Evolutionary conservation across 2,797 vertebrate species (phyloP), one percentile per base, ranked within the genome.

Genomic region (Sebastes itinus): DNA sequence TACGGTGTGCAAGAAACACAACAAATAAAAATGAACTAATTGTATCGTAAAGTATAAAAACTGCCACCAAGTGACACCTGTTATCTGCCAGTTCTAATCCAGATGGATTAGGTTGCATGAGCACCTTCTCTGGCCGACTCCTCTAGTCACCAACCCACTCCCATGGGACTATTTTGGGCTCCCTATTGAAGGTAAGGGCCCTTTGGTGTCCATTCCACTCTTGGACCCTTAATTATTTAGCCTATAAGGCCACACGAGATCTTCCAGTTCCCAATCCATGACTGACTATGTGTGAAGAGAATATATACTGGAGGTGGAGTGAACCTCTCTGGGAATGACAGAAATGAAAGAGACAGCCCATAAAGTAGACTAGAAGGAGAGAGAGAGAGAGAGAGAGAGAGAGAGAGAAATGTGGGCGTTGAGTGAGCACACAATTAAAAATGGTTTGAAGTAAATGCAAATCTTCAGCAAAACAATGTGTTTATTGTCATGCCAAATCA

Each of bases 181-280:
- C 75, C 78, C 38, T 63, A 66, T 68, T 87, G 89, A 89, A 87
- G 49, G 9, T 66, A 78, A 87, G 84, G 88, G 87, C 91, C 86
- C 42, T 89, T 82, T 73, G 89, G 94, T 95, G 84, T 95, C 75
- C 81, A 92, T 95, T 95, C 89, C 90, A 74, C 82, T 85, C 85
- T n/a, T 60, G 77, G 77, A 54, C 46, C 64, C 84, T 95, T 84
- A 94, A 95, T 94, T 91, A 95, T 95, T 95, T 89, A 94, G 68
- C 61, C 10, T 23, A 28, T 8, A 61, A 27, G 78, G 76, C 78
- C 88, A 85, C 89, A 93, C 88, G 86, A 89, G 80, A 90, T 88
- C 86, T 85, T 90, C 81, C 74, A 80, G 79, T 77, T 91, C 66
- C 77, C 78, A 67, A 83, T 80, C 73, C 38, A 77, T 62, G 69